Conservation (phyloP, 2,888 invertebrate species). For the Drosophila mimetica region DNA sequence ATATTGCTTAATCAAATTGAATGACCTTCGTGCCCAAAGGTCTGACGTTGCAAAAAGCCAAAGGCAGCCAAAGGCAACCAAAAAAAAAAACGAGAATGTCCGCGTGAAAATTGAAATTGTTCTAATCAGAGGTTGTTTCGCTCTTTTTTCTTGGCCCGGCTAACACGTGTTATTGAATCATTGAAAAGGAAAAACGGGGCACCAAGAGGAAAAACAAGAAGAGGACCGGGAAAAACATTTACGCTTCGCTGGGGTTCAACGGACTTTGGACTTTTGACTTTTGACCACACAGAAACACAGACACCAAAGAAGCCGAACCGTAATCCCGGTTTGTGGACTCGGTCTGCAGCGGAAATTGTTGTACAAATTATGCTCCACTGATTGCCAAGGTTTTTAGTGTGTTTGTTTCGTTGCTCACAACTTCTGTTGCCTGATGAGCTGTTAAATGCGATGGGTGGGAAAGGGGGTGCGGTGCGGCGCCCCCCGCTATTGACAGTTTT, state of each 20-base stretch:
- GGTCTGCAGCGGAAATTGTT: conserved; percentile 62
- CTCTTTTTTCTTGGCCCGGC: conserved; percentile 15
- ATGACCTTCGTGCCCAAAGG: conserved; percentile 53
- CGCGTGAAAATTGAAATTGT: conserved; percentile 75
- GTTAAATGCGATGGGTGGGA: conserved; percentile 54
- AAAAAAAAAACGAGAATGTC: conserved; percentile 49
- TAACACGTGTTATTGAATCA: conserved; percentile 51
- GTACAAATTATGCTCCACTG: conserved; percentile 66
- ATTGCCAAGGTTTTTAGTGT: conserved; percentile 48
- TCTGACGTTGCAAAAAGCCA: conserved; percentile 45
- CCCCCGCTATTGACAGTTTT: conserved; percentile 54
- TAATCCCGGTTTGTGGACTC: conserved; percentile 30
- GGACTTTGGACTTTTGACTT: conserved; percentile 68
- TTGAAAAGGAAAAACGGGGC: conserved; percentile 31
- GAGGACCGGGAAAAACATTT: conserved; percentile 57
- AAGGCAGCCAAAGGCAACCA: conserved; percentile 13
- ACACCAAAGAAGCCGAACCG: conserved; percentile 11
- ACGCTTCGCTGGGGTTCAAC: conserved; percentile 64
- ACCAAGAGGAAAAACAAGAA: conserved; percentile 16
- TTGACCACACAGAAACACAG: conserved; percentile 51
- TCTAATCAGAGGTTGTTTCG: conserved; percentile 58
- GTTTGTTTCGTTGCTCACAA: conserved; percentile 11
- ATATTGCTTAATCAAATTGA: conserved; percentile 72
- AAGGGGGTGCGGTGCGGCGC: background rate
- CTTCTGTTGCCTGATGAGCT: conserved; percentile 58